phyloP scores from a whole-genome alignment of 2,797 vertebrate genomes.

The Pangasius djambal region DNA sequence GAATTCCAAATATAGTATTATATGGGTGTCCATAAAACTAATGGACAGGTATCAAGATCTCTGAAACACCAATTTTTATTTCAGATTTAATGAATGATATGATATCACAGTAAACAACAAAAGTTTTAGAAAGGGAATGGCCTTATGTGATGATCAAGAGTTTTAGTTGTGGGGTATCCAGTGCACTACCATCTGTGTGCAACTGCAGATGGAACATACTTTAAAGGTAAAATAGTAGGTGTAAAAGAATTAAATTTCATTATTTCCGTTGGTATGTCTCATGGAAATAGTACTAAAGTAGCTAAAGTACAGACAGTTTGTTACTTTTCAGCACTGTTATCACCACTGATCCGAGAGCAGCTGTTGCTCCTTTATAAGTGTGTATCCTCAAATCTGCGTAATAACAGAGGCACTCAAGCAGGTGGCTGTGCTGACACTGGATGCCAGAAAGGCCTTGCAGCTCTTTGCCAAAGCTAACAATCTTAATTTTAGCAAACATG shows the following conservation, averaged over 20 bases:
- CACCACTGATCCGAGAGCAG: conserved; percentile 6
- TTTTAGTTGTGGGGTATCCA: not conserved
- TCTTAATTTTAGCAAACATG: not conserved
- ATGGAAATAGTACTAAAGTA: not conserved
- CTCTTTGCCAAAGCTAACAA: not conserved
- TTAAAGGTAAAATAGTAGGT: not conserved
- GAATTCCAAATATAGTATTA: not conserved
- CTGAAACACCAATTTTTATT: not conserved
- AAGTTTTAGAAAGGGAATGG: not conserved
- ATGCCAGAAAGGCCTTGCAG: conserved; percentile 3
- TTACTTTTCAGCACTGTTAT: conserved; percentile 11
- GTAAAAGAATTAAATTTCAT: not conserved
- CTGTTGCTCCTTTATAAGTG: not conserved
- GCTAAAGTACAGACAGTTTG: not conserved
- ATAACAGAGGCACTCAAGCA: not conserved
- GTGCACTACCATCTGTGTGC: not conserved
- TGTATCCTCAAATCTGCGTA: conserved; percentile 3
- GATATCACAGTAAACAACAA: not conserved
- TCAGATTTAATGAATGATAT: not conserved
- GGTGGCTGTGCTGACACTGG: conserved; percentile 1
- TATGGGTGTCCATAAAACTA: not conserved
- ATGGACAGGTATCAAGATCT: not conserved
- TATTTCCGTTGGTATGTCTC: not conserved
- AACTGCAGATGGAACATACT: not conserved
- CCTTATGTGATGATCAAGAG: not conserved